Evolutionary conservation across 2,888 invertebrate species (phyloP).

Genomic region (Lepas anatifera): DNA sequence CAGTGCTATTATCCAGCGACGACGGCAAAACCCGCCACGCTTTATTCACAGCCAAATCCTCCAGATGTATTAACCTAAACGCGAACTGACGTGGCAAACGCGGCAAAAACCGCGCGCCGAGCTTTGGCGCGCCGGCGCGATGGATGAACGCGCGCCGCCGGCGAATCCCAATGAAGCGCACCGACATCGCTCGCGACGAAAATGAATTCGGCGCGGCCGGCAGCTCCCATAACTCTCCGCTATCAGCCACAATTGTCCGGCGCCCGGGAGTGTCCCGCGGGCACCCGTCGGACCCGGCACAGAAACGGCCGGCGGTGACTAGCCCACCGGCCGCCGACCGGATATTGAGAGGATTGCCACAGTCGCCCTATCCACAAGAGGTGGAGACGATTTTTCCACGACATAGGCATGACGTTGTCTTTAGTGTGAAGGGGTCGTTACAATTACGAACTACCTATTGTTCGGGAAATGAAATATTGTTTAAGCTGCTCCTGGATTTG

Average conservation of each 20-base stretch:
- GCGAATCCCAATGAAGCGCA: constrained; percentile 1
- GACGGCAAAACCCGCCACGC: not conserved
- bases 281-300: not conserved
- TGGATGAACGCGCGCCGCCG: not conserved
- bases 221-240: not conserved
- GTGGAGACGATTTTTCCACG: too few relatives aligned
- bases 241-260: constrained; percentile 1
- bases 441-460: too few relatives aligned
- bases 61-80: constrained; percentile 7
- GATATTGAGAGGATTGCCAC: too few relatives aligned
- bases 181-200: not conserved
- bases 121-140: not conserved
- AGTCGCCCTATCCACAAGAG: too few relatives aligned
- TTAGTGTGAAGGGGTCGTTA: too few relatives aligned
- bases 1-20: not conserved
- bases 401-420: too few relatives aligned
- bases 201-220: constrained; percentile 11
- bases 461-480: too few relatives aligned
- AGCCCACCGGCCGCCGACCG: too few relatives aligned
- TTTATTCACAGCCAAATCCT: constrained; percentile 8
- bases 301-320: too few relatives aligned
- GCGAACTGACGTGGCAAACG: not conserved
- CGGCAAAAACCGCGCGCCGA: not conserved
- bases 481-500: too few relatives aligned
- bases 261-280: not conserved